phyloP scores from a whole-genome alignment of 35 echinoderm and acorn worm species.

The Ophiothrix spiculata region DNA sequence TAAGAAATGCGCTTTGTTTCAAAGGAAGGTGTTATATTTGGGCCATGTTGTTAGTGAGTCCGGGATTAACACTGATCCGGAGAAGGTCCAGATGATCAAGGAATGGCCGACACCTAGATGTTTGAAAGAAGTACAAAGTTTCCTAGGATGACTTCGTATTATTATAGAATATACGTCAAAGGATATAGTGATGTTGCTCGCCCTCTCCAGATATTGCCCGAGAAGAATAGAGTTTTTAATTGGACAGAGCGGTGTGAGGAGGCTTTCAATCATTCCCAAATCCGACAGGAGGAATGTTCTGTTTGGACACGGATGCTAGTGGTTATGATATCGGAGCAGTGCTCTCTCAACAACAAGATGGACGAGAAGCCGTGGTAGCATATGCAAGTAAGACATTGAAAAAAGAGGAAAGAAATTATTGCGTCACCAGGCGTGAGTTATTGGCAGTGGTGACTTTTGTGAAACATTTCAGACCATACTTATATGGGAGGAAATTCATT shows the following conservation, averaged over 20 bases:
- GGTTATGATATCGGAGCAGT: constrained; percentile 46
- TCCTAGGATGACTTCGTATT: constrained; percentile 51
- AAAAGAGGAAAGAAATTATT: constrained; percentile 24
- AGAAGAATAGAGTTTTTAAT: constrained; percentile 12
- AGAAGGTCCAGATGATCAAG: constrained; percentile 8
- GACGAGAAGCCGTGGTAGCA: constrained; percentile 31
- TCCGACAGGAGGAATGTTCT: constrained; percentile 4
- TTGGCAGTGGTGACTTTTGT: constrained; percentile 34
- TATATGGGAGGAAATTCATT: constrained; percentile 18
- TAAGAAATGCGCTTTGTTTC: constrained; percentile 37
- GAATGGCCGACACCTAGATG: constrained; percentile 22
- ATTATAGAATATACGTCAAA: constrained; percentile 24
- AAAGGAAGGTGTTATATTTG: constrained; percentile 21
- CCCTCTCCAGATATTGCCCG: constrained; percentile 23
- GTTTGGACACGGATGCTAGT: constrained; percentile 64
- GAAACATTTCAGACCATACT: constrained; percentile 34
- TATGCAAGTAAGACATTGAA: constrained; percentile 54
- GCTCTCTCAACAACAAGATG: constrained; percentile 57
- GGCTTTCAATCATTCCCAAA: constrained; percentile 34
- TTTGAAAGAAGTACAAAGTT: constrained; percentile 25
- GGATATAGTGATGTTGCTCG: constrained; percentile 29
- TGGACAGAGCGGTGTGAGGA: constrained; percentile 23
- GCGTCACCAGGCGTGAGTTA: constrained; percentile 30
- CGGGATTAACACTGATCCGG: constrained; percentile 27
- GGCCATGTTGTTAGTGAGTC: constrained; percentile 32